These are phyloP conservation scores for Cyaniris semiargus DNA, from an alignment of 2,888 invertebrate genomes.

Conservation along the genomic window DNA sequence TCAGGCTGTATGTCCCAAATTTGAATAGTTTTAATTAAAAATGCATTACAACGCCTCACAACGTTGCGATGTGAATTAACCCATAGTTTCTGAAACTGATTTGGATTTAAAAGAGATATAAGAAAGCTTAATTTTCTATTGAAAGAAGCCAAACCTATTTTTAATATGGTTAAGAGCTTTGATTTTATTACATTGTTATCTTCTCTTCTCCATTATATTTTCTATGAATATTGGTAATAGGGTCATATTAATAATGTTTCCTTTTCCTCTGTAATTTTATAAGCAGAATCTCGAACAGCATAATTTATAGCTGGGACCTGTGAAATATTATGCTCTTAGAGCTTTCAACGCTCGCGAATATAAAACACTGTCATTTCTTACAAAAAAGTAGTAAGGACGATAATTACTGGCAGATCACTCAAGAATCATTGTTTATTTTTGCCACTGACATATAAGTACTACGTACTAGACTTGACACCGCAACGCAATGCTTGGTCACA, in stretches of 20 bases:
- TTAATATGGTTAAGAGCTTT: neutral
- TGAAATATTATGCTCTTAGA: constrained; percentile 9
- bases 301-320: neutral
- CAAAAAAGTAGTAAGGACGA: neutral
- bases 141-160: neutral
- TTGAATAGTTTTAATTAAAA: no score
- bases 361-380: neutral
- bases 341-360: neutral
- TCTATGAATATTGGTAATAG: neutral
- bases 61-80: no score
- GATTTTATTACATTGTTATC: neutral
- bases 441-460: no score
- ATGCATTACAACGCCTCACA: no score
- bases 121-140: neutral
- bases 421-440: no score
- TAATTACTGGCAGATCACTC: neutral
- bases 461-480: no score
- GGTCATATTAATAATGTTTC: neutral
- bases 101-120: no score
- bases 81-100: no score
- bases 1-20: no score
- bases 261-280: neutral
- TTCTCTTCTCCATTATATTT: neutral
- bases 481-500: no score
- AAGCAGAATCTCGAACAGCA: neutral